These are phyloP conservation scores for Pogonomyrmex californicus DNA, from an alignment of 1,140 invertebrate genomes.

Conservation along the genomic window DNA sequence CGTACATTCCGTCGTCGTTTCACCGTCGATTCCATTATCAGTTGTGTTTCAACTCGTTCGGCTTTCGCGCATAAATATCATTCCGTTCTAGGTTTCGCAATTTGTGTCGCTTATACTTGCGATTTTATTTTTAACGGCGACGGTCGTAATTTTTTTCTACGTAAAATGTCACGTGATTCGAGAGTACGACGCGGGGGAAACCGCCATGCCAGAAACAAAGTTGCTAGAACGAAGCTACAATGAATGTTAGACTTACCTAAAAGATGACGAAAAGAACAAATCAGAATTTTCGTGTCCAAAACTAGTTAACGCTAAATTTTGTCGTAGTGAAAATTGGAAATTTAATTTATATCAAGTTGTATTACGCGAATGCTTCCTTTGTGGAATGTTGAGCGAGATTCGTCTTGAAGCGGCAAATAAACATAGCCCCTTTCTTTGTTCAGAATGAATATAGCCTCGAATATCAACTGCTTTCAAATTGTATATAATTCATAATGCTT, in stretches of 20 bases:
- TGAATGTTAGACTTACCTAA: not conserved
- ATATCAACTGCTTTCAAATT: not conserved
- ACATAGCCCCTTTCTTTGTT: not conserved
- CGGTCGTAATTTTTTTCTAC: not conserved
- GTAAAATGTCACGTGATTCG: constrained; percentile 1
- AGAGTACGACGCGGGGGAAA: not conserved
- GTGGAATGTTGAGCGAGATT: not conserved
- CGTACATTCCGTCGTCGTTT: not conserved
- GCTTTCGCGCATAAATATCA: constrained; percentile 9
- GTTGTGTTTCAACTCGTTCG: not conserved
- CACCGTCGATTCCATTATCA: not conserved
- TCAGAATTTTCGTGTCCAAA: not conserved
- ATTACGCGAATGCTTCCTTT: not conserved
- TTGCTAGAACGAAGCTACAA: not conserved
- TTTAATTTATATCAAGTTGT: not conserved
- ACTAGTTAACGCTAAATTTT: not conserved
- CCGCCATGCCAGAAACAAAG: not conserved
- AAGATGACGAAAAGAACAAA: not conserved
- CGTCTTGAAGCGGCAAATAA: not conserved
- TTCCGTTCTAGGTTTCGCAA: constrained; percentile 31
- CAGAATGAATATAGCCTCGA: not conserved
- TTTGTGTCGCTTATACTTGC: not conserved
- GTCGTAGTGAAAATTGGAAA: not conserved
- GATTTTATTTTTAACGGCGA: constrained; percentile 3
- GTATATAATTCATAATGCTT: not conserved